Evolutionary conservation across 2,797 vertebrate genomes (phyloP), one percentile per base, ranked within the genome.

Genomic region (Pterois miles): DNA sequence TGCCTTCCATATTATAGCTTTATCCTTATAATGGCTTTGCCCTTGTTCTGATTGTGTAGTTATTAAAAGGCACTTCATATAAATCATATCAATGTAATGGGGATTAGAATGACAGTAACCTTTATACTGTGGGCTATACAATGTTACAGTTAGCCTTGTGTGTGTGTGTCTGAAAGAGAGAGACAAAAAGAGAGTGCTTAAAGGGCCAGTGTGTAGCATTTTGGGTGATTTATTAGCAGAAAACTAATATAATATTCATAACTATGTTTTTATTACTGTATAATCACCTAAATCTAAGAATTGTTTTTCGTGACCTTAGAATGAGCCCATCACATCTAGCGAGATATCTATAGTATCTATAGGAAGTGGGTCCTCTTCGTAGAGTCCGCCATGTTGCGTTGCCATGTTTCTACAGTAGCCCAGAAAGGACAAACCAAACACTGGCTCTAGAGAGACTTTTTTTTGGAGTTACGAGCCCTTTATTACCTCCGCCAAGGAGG

Each of bases 51-150:
- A 84, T 22, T 75, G 66, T 16, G n/a, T 8, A 2, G 43, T 77
- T 77, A 91, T 84, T 86, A 80, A 84, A 89, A 68, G 71, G 68
- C 23, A 56, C 48, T 80, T 76, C 23, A 64, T 69, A 83, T 85
- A 48, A 84, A 91, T 86, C 66, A 66, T 31, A 31, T 38, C n/a
- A 8, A 27, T 76, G 59, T 50, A 64, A 76, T 46, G 22, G 54
- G 77, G 71, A 80, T 76, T 59, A 27, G 58, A 64, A 65, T 52
- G 50, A 22, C 20, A 50, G 60, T n/a, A 71, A 74, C 50, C 20
- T 72, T 76, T 50, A 65, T 40, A 10, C 8, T 66, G 4, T 4
- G 8, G 72, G 23, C 46, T 54, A 6, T 56, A 20, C 20, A 46
- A 20, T 50, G 25, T 38, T 67, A 62, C 3, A 48, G 33, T 66